A percentile compares a stretch with the other conserved stretches of the same genome.
These are phyloP conservation scores for Drosophila bifasciata DNA, from an alignment of 1,140 invertebrate species.

Conservation along the genomic window DNA sequence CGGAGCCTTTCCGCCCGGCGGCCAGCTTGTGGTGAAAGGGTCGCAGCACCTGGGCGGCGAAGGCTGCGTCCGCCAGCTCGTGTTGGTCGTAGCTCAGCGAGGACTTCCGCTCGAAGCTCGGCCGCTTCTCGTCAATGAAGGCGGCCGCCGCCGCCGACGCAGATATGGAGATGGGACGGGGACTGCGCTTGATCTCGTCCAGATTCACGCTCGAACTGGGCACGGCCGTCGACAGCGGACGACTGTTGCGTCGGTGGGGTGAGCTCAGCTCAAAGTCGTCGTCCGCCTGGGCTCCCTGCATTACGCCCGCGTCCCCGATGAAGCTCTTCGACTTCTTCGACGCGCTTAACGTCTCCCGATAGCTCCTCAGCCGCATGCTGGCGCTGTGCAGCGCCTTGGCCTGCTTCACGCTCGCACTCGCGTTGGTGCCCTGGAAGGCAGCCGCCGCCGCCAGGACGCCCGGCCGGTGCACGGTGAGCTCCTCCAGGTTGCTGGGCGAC, in stretches of 20 bases:
- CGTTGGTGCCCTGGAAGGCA: constrained; percentile 79
- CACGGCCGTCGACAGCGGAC: constrained; percentile 72
- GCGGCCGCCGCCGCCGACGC: constrained; percentile 63
- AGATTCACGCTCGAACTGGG: constrained; percentile 53
- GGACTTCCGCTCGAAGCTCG: constrained; percentile 76
- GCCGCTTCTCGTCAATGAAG: constrained; percentile 81
- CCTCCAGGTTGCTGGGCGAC: constrained; percentile 80
- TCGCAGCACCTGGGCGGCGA: constrained; percentile 74
- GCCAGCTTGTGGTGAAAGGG: constrained; percentile 81
- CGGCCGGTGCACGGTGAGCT: constrained; percentile 73
- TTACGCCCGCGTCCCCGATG: constrained; percentile 60
- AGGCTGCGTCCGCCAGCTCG: constrained; percentile 75
- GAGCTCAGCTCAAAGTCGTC: constrained; percentile 82
- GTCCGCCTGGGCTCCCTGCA: constrained; percentile 35
- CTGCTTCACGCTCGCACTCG: constrained; percentile 79
- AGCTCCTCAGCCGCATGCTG: constrained; percentile 76
- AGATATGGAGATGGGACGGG: constrained; percentile 70
- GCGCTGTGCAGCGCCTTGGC: constrained; percentile 83
- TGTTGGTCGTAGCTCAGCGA: constrained; percentile 72
- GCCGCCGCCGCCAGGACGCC: constrained; percentile 71
- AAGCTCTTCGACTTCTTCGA: constrained; percentile 84
- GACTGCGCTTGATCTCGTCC: constrained; percentile 81
- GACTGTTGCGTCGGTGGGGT: constrained; percentile 83
- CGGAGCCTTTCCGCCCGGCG: constrained; percentile 72
- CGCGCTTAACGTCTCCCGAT: constrained; percentile 77